Base-by-base conservation (phyloP, 2,888 invertebrate genomes). In the Polydrusus pterygomalis region DNA sequence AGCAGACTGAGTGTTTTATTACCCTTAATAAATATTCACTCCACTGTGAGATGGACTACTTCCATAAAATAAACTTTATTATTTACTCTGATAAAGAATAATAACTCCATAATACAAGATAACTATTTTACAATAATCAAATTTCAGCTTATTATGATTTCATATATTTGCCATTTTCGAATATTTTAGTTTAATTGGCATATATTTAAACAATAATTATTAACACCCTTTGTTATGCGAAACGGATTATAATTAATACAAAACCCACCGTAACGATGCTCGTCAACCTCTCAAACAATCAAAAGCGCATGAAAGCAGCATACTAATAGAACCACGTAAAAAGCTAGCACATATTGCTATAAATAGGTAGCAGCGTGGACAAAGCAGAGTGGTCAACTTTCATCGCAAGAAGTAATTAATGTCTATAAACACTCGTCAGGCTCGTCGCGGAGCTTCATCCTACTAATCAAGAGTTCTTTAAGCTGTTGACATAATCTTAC, bases 361-460 rank as follows among this genome's bases (percentile, higher is more conserved):
- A 72, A 72, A 72, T 72, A 72, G 76, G 72, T 70, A 74, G 70
- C 74, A 74, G 74, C 70, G 67, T 67, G 74, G 54, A 77, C 74
- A 77, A 74, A 77, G 63, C 43, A 72, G 79, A 82, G 82, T 81
- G 81, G 80, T 79, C 82, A 82, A 81, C 81, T 81, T 81, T 80
- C 79, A 80, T 81, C 82, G 82, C 79, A 83, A 82, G 80, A 81
- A 82, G 84, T 84, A 85, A 85, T 85, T 85, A 84, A 84, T 83
- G 83, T 83, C 81, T 81, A 83, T 83, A 83, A 83, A 84, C 83
- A 77, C 78, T 77, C 72, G 69, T 74, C 65, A 60, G 45, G 63
- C 65, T 77, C 60, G 60, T 68, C 69, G 49, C 60, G 58, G 69
- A 73, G 74, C 78, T 75, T 77, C 75, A 71, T 74, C 71, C 76